Percentiles rank a stretch among this genome's conserved stretches.
These are phyloP conservation scores for Leucozona laternaria DNA, from an alignment of 2,888 invertebrate species.

Conservation along the genomic window DNA sequence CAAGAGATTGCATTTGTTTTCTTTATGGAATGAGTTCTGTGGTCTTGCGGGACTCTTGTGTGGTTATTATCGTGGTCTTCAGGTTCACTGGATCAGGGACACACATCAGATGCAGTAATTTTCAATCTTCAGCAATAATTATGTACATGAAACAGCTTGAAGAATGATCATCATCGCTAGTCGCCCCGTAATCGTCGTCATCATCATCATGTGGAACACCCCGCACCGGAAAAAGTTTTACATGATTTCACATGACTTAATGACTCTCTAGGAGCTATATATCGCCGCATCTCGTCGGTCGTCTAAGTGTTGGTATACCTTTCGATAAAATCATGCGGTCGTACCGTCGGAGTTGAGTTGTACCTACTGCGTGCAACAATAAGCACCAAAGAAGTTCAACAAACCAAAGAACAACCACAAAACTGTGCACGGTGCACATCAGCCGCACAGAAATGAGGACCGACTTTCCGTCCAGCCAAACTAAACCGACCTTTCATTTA, in stretches of 20 bases:
- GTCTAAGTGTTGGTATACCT: constrained; percentile 55
- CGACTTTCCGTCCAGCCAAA: constrained; percentile 39
- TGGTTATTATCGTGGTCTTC: constrained; percentile 59
- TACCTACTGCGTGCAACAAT: constrained; percentile 45
- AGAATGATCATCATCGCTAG: constrained; percentile 19
- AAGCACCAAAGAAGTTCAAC: constrained; percentile 64
- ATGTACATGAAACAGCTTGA: constrained; percentile 41
- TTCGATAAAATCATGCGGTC: constrained; percentile 71
- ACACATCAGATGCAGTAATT: constrained; percentile 29
- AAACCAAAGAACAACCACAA: constrained; percentile 47
- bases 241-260: constrained; percentile 73
- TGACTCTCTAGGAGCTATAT: constrained; percentile 56
- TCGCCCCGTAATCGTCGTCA: constrained; percentile 35
- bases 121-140: constrained; percentile 62
- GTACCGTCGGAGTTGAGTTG: constrained; percentile 1
- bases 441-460: no score
- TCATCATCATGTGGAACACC: constrained; percentile 55
- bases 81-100: constrained; percentile 69
- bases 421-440: not conserved
- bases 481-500: constrained; percentile 66
- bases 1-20: constrained; percentile 47
- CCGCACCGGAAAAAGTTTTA: constrained; percentile 48
- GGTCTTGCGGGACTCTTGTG: constrained; percentile 62
- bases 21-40: constrained; percentile 36
- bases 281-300: no score